Base-by-base conservation (phyloP, 1,140 invertebrate species). In the Macrobrachium rosenbergii region DNA sequence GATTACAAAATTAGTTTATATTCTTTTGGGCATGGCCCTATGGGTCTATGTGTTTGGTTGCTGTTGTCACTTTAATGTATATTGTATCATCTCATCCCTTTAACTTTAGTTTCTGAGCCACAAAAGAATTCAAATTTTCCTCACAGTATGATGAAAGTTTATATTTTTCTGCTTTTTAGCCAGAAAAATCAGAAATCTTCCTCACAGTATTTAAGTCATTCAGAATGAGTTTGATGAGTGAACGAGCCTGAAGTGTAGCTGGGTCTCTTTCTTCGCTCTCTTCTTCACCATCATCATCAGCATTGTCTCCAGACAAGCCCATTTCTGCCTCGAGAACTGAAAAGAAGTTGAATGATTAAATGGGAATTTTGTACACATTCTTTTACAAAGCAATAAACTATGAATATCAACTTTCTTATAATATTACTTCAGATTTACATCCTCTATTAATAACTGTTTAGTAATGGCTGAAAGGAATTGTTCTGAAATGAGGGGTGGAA, bases 131-230 rank as follows among this genome's bases (percentile, higher is more conserved):
- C 1, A 37, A 52, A 52, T 52, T 52, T 8, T 52, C 12, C 12
- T 52, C 7, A 10, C 52, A 52, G 52, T 52, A 12, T 10, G 52
- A 52, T 10, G 52, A 52, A 52, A 52, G 7, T 52, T 52, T 10
- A 52, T 52, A 52, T 52, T 52, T 8, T 10, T 37, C 12, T 12
- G 12, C 52, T 52, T 10, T 12, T 73, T 86, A 86, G 59, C 82
- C 62, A 14, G 86, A 82, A n/a, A 88, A 88, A n/a, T 88, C 72
- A n/a, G 86, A 80, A 78, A 88, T 88, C 76, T 79, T 88, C 63
- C 79, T 77, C 5, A 88, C 86, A 28, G 81, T 67, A 62, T 62
- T 88, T 60, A 88, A n/a, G 52, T 88, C 86, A 62, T 76, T 88
- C 10, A 82, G 73, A 67, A 88, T 82, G 8, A 88, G 86, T n/a